Conservation (phyloP, 2,797 vertebrate species). For the Melanotaenia parkinsoni region DNA sequence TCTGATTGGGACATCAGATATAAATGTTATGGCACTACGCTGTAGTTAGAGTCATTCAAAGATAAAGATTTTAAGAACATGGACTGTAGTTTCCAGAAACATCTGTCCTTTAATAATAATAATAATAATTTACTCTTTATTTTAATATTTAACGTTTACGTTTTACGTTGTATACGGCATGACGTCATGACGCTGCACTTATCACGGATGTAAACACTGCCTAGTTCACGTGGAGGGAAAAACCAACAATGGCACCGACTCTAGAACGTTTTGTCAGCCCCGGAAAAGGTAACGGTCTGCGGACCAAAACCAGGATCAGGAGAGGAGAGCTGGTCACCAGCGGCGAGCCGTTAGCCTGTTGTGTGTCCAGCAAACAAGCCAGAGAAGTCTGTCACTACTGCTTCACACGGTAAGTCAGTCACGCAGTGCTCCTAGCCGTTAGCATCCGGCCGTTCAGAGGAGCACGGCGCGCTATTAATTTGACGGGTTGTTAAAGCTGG, state of each 20-base stretch:
- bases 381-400: constrained; percentile 86
- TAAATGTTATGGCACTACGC: too few relatives aligned
- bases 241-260: constrained; percentile 71
- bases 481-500: neutral
- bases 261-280: constrained; percentile 85
- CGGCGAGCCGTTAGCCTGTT: constrained; percentile 84
- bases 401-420: constrained; percentile 84
- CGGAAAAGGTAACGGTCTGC: constrained; percentile 87
- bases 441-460: neutral
- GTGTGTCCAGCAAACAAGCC: constrained; percentile 77
- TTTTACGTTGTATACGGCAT: neutral
- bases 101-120: neutral
- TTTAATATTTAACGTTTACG: too few relatives aligned
- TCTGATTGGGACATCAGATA: neutral
- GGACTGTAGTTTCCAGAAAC: neutral
- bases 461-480: neutral
- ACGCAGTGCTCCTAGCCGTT: fast-evolving
- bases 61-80: neutral
- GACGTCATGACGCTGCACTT: constrained; percentile 60
- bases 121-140: too few relatives aligned
- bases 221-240: constrained; percentile 42
- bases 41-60: too few relatives aligned
- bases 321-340: constrained; percentile 83
- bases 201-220: constrained; percentile 66
- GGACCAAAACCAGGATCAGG: constrained; percentile 63